Conservation (phyloP, 2,113 vertebrate species). For the Chloebia gouldiae region DNA sequence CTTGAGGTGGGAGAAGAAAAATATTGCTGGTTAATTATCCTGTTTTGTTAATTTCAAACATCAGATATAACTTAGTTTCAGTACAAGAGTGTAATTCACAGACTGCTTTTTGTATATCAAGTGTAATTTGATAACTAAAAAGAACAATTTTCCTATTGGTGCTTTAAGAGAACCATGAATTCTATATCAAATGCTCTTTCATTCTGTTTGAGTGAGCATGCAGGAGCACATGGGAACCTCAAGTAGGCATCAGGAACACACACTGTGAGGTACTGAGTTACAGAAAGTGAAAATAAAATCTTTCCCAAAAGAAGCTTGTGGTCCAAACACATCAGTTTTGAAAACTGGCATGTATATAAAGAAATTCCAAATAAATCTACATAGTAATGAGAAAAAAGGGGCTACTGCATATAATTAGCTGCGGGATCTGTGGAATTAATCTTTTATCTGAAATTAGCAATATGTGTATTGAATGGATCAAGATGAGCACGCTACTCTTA, state of each 20-base stretch:
- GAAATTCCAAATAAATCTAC: slow-evolving; percentile 49
- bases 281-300: not conserved
- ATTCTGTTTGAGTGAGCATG: not conserved
- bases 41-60: slow-evolving; percentile 3
- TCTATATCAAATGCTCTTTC: slow-evolving; percentile 33
- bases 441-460: slow-evolving; percentile 41
- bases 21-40: not conserved
- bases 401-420: not conserved
- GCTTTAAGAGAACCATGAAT: not conserved
- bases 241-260: not conserved
- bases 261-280: not conserved
- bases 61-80: not conserved
- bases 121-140: not conserved
- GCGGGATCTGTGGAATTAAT: slow-evolving; percentile 7
- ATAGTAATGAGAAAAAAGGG: not conserved
- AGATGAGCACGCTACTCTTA: slow-evolving; percentile 45
- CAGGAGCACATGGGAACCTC: not conserved
- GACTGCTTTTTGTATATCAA: not conserved
- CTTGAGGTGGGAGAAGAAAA: not conserved
- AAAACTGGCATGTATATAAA: slow-evolving; percentile 44
- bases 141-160: slow-evolving; percentile 10
- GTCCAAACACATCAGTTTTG: not conserved
- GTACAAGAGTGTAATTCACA: not conserved
- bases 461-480: slow-evolving; percentile 57
- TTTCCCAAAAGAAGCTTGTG: not conserved